phyloP scores from a whole-genome alignment of 1,140 invertebrate genomes.

The Hesperophylax magnus region DNA sequence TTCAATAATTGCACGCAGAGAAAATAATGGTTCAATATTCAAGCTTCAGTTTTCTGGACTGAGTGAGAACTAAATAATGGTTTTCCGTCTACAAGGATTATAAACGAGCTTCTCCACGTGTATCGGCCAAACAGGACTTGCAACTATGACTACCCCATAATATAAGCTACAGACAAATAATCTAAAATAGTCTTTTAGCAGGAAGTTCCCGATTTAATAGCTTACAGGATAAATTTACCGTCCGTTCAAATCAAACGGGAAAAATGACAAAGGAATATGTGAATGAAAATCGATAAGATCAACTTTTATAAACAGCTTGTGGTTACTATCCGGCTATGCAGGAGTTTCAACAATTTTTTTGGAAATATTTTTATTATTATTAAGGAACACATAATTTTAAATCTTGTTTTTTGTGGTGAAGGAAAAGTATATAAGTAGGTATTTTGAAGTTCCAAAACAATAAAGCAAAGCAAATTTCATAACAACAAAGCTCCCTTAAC shows the following conservation, averaged over 20 bases:
- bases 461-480: no score
- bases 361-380: no score
- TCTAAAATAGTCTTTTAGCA: background rate
- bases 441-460: no score
- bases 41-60: background rate
- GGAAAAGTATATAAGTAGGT: no score
- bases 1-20: conserved; percentile 6
- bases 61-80: no score
- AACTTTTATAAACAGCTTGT: background rate
- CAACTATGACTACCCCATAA: conserved; percentile 35
- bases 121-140: conserved; percentile 47
- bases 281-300: conserved; percentile 12
- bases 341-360: no score
- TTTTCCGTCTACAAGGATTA: no score
- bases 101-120: conserved; percentile 15
- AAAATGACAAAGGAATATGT: conserved; percentile 15
- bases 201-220: conserved; percentile 11
- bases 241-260: background rate
- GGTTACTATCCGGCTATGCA: no score
- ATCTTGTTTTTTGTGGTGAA: no score
- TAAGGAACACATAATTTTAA: no score
- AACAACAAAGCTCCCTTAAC: no score
- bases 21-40: conserved; percentile 35
- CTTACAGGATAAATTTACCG: background rate
- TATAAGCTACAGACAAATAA: background rate